These are phyloP conservation scores for Watsonalla cultraria DNA, from an alignment of 2,888 invertebrate species.

Conservation along the genomic window DNA sequence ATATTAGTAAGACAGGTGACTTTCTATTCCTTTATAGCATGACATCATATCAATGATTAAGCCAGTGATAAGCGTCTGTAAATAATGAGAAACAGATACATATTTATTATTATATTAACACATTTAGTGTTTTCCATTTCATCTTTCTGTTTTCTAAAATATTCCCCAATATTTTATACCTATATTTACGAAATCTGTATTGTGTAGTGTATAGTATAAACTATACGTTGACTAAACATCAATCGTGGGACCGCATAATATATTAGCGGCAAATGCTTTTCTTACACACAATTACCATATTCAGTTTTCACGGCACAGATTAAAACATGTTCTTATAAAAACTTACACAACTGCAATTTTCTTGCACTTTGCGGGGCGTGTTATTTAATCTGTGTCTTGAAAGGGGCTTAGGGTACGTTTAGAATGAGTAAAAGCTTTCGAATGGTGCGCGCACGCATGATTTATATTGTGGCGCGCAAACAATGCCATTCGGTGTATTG, in stretches of 20 bases:
- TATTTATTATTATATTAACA: no score
- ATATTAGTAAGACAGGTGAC: slow-evolving; percentile 11
- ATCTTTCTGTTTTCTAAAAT: no score
- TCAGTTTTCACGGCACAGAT: slow-evolving; percentile 18
- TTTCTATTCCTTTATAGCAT: slow-evolving; percentile 16
- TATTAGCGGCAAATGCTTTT: slow-evolving; percentile 16
- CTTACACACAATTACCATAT: slow-evolving; percentile 17
- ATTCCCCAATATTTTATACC: no score
- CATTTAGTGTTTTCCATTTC: no score
- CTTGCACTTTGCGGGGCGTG: slow-evolving; percentile 5
- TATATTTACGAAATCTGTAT: background rate
- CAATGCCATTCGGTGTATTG: slow-evolving; percentile 59
- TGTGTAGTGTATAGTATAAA: slow-evolving; percentile 11
- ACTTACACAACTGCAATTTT: slow-evolving; percentile 11
- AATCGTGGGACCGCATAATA: slow-evolving; percentile 17
- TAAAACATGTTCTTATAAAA: slow-evolving; percentile 12
- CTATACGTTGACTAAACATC: slow-evolving; percentile 19
- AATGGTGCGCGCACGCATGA: slow-evolving; percentile 42
- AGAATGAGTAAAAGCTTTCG: slow-evolving; percentile 41
- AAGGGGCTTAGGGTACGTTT: slow-evolving; percentile 43
- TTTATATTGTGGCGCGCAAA: slow-evolving; percentile 72
- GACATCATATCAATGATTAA: slow-evolving; percentile 11
- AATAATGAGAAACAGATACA: background rate
- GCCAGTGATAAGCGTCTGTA: background rate
- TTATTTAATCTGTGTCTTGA: slow-evolving; percentile 23